Base-by-base conservation (phyloP, 2,888 invertebrate species). In the Ophioninae sp. region DNA sequence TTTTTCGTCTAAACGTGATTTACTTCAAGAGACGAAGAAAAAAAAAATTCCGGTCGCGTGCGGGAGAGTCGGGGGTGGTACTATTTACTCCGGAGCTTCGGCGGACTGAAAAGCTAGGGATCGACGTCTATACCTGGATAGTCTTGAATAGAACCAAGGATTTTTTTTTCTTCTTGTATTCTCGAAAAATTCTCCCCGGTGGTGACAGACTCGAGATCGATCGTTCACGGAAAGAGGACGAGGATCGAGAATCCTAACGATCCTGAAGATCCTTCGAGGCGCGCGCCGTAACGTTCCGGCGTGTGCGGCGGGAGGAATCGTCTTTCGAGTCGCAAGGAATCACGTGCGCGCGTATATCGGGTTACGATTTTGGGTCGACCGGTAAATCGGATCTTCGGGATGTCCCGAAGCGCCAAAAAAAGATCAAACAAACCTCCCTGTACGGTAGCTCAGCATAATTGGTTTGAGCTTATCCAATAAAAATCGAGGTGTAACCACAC, bases 131-230 rank as follows among this genome's bases (percentile, higher is more conserved):
- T 61, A 76, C 63, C 74, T 77, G 77, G 80, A 65, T 44, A 56
- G 68, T 71, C 77, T 63, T 84, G 74, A 81, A 81, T 82, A 22
- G 77, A 56, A 17, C 59, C 63, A 39, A 22, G 69, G 56, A 61
- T 73, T 78, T 83, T 78, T 77, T 79, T 83, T 76, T 69, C 59
- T 51, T 17, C 30, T 30, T 10, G 9, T 41, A 51, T 37, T 39
- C 63, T 78, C 56, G 39, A 56, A 20, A 58, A 68, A 86, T 85
- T 81, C 81, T 75, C 63, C 39, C 61, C 83, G 79, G 83, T 85
- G 85, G 78, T 84, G 85, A 85, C 84, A 85, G 83, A 59, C 81
- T 77, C 73, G 75, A 86, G 85, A 86, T 84, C 79, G 78, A 85
- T 86, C 80, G 83, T 79, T 78, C 65, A 39, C 64, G 61, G 72